A percentile compares a stretch with the other conserved stretches of the same genome.
Conservation (phyloP, 2,888 invertebrate genomes). For the Argynnis bischoffii region DNA sequence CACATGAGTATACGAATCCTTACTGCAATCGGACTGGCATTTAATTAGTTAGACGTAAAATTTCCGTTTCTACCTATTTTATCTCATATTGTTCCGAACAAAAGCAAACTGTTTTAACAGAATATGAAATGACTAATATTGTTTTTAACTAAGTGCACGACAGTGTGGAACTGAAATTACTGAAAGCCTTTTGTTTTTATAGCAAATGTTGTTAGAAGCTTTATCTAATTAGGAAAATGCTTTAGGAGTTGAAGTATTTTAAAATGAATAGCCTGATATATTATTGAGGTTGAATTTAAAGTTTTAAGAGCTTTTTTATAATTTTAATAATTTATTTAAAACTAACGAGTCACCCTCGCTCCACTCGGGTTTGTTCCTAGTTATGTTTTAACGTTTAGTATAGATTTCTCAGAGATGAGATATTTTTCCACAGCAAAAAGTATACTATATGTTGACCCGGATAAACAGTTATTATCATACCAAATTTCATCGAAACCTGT, state of each 20-base stretch:
- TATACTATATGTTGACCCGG: too few relatives aligned
- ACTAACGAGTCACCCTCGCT: too few relatives aligned
- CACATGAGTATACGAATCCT: constrained; percentile 1
- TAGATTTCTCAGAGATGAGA: too few relatives aligned
- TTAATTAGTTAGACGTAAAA: constrained; percentile 20
- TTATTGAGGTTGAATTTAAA: too few relatives aligned
- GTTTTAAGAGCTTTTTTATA: too few relatives aligned
- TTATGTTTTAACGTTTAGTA: too few relatives aligned
- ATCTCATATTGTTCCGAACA: constrained; percentile 13
- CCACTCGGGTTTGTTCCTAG: too few relatives aligned
- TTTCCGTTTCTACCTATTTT: constrained; percentile 6
- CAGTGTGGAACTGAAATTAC: constrained; percentile 31
- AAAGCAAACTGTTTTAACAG: constrained; percentile 15
- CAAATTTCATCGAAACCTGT: too few relatives aligned
- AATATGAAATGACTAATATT: constrained; percentile 38
- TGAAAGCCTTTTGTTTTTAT: constrained; percentile 29
- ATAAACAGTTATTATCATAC: too few relatives aligned
- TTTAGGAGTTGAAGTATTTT: neutral
- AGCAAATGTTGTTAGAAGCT: constrained; percentile 12
- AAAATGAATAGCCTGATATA: too few relatives aligned
- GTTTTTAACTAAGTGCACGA: constrained; percentile 39
- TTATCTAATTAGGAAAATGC: constrained; percentile 14
- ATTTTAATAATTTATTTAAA: too few relatives aligned
- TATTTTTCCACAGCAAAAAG: too few relatives aligned
- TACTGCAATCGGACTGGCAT: constrained; percentile 4